Evolutionary conservation across 2,888 invertebrate genomes (phyloP), one percentile per base, ranked within the genome.

Genomic region (Micropterix aruncella): DNA sequence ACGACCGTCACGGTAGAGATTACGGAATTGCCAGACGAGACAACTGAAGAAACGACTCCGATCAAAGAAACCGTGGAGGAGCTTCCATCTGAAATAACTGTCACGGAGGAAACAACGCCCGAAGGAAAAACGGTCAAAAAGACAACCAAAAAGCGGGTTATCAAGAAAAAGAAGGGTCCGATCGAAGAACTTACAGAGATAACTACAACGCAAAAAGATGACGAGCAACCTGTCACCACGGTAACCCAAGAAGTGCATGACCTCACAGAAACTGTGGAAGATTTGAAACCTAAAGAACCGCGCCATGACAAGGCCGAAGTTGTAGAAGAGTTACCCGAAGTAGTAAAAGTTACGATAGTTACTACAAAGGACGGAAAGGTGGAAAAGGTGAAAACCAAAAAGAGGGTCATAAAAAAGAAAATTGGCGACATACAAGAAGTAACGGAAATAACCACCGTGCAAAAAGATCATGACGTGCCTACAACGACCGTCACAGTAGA

Each of bases 131-230:
- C 45, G 3, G 39, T 44, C 2, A 52, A 48, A 45, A 53, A 46
- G 43, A 57, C 49, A 1, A 40, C 51, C 37, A 52, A 53, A 47
- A 52, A 51, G 44, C 44, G 53, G 16, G 50, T 52, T 1, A 52
- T 55, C 16, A 56, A 54, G 40, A 52, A 56, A 41, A 55, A 54
- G 14, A 51, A 52, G 38, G 57, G 57, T 49, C 46, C 56, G 15
- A 50, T 54, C 52, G 46, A 59, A 44, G 50, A 55, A 55, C 54
- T 48, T n/a, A 59, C 68, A 2, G 51, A 62, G 48, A 50, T 72
- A 50, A 62, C 64, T 51, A 70, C 68, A 0, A 53, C 66, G 19
- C 65, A 68, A 49, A 67, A 68, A 56, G 66, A 66, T 46, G 65
- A 65, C 40, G 61, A 70, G 53, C 56, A 61, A 47, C 68, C 60